These are phyloP conservation scores for Probosciger aterrimus DNA, from an alignment of 2,113 vertebrate species.

Conservation along the genomic window DNA sequence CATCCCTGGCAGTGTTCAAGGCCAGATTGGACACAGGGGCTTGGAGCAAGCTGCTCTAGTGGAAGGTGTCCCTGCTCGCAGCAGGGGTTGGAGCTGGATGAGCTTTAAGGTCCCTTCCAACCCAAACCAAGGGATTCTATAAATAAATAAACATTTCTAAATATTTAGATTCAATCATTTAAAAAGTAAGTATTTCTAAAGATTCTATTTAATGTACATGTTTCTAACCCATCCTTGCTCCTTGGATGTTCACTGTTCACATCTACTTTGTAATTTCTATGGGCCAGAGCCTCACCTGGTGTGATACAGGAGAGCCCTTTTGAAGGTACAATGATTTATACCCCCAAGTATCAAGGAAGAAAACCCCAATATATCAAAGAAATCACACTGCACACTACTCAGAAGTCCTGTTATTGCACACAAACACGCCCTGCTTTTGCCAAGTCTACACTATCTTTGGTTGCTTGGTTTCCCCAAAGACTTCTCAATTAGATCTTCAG, in stretches of 20 bases:
- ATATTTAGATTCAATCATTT: neutral
- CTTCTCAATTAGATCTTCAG: neutral
- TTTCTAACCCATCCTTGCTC: neutral
- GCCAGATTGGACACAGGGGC: neutral
- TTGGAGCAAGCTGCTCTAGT: neutral
- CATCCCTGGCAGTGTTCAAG: neutral
- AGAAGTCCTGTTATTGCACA: neutral
- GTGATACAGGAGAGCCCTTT: rapidly evolving
- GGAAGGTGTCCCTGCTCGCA: neutral
- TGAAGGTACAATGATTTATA: neutral
- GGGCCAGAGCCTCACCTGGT: neutral
- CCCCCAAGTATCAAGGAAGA: neutral
- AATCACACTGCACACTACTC: neutral
- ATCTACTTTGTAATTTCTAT: neutral
- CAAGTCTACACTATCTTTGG: neutral
- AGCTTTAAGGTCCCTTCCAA: neutral
- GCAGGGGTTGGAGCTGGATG: neutral
- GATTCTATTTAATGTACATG: neutral
- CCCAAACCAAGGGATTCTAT: neutral
- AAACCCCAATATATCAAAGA: neutral
- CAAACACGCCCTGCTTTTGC: neutral
- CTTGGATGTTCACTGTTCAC: neutral
- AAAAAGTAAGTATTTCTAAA: neutral
- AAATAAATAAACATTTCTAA: neutral
- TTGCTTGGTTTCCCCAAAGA: neutral